phyloP scores from a whole-genome alignment of 2,888 invertebrate genomes.

The Iphiclides podalirius region DNA sequence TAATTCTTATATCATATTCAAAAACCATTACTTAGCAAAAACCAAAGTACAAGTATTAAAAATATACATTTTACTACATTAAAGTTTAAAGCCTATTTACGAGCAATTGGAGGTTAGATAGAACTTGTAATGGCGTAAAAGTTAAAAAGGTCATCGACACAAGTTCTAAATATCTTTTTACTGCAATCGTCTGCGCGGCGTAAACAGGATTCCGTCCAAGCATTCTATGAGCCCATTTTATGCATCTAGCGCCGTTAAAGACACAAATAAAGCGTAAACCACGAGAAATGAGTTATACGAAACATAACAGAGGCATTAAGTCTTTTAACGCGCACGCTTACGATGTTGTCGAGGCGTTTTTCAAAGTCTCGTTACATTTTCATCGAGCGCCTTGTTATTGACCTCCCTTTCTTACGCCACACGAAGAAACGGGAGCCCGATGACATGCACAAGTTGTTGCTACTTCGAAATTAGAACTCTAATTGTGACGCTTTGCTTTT shows the following conservation, averaged over 20 bases:
- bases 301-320: constrained; percentile 37
- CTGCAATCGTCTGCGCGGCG: constrained; percentile 1
- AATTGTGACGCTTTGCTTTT: neutral
- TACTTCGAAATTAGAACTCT: constrained; percentile 1
- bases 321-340: constrained; percentile 42
- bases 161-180: constrained; percentile 3
- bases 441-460: neutral
- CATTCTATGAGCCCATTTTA: constrained; percentile 12
- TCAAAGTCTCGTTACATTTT: constrained; percentile 37
- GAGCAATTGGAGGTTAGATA: too few relatives aligned
- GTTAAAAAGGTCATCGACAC: constrained; percentile 10
- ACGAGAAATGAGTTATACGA: constrained; percentile 38
- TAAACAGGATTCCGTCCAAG: constrained; percentile 14
- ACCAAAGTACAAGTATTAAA: too few relatives aligned
- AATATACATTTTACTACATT: too few relatives aligned
- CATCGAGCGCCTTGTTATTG: constrained; percentile 38
- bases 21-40: too few relatives aligned
- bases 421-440: constrained; percentile 33
- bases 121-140: neutral
- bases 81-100: too few relatives aligned
- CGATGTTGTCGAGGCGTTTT: constrained; percentile 40
- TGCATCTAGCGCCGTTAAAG: constrained; percentile 13
- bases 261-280: constrained; percentile 25
- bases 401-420: constrained; percentile 40
- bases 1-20: too few relatives aligned